Percentiles rank a stretch among this genome's conserved stretches.
Evolutionary conservation across 2,113 vertebrate genomes (phyloP).

Genomic region (Cathartes aura): DNA sequence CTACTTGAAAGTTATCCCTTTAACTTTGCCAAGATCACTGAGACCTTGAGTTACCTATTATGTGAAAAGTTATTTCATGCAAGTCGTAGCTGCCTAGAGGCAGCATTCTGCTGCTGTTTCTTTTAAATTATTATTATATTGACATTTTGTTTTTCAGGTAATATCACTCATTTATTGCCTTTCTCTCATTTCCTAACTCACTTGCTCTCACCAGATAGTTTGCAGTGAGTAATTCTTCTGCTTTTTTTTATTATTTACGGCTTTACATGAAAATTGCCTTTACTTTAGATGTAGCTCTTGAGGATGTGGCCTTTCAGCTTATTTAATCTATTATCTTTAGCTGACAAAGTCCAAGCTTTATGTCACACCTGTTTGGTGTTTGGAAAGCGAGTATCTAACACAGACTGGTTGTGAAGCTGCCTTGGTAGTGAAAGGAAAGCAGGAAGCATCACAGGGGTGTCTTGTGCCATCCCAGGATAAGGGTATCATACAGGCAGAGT

Average conservation of each 20-base stretch:
- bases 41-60: slow-evolving; percentile 32
- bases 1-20: neutral
- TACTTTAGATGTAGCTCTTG: neutral
- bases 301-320: neutral
- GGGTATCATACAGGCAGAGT: neutral
- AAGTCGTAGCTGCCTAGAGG: slow-evolving; percentile 11
- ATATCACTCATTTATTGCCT: neutral
- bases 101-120: neutral
- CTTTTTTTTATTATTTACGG: neutral
- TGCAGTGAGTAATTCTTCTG: neutral
- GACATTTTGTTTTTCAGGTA: slow-evolving; percentile 45
- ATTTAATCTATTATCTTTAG: neutral
- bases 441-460: neutral
- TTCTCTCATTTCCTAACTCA: neutral
- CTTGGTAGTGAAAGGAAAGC: neutral
- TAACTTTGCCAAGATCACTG: neutral
- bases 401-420: neutral
- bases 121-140: slow-evolving; percentile 1
- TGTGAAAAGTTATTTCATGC: neutral
- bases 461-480: neutral
- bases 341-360: neutral
- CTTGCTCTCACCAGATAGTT: neutral
- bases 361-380: neutral
- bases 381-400: neutral
- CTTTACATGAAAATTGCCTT: neutral